Conservation (phyloP, 1,140 invertebrate genomes). For the Augochlora pura region DNA sequence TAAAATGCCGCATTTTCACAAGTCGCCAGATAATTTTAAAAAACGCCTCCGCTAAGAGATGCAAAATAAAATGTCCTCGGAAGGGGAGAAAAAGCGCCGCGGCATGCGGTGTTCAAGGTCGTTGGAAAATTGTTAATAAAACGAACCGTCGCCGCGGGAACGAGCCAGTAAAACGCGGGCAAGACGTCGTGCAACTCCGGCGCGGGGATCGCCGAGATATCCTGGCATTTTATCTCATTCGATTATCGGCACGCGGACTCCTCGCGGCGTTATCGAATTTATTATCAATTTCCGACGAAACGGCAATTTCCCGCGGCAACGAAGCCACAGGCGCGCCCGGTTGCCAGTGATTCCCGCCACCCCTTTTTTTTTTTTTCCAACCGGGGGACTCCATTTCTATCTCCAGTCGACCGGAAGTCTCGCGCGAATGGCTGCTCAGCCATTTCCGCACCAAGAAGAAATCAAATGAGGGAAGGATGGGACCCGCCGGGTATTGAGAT, state of each 20-base stretch:
- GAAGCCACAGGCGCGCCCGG: background rate
- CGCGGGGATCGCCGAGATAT: conserved; percentile 62
- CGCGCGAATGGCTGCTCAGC: conserved; percentile 78
- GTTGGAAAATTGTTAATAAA: conserved; percentile 36
- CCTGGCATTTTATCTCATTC: conserved; percentile 75
- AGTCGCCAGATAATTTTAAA: too few species aligned
- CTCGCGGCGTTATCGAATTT: conserved; percentile 76
- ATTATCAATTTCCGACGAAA: conserved; percentile 78
- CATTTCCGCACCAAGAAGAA: conserved; percentile 78
- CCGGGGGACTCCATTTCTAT: conserved; percentile 76
- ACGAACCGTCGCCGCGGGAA: background rate
- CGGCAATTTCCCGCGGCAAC: conserved; percentile 73
- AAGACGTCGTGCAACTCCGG: conserved; percentile 14
- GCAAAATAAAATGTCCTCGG: background rate
- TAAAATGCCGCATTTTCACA: too few species aligned
- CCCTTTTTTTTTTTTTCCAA: too few species aligned
- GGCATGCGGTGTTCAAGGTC: conserved; percentile 30
- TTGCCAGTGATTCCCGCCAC: conserved; percentile 31
- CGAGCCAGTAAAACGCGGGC: background rate
- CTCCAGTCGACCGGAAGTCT: conserved; percentile 76
- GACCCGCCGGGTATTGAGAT: conserved; percentile 49
- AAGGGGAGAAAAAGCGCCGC: too few species aligned
- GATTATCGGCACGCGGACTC: conserved; percentile 65
- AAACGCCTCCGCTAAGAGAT: too few species aligned
- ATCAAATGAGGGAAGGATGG: conserved; percentile 73